These are phyloP conservation scores for Corythaixoides concolor DNA, from an alignment of 2,113 vertebrate genomes.

Conservation along the genomic window DNA sequence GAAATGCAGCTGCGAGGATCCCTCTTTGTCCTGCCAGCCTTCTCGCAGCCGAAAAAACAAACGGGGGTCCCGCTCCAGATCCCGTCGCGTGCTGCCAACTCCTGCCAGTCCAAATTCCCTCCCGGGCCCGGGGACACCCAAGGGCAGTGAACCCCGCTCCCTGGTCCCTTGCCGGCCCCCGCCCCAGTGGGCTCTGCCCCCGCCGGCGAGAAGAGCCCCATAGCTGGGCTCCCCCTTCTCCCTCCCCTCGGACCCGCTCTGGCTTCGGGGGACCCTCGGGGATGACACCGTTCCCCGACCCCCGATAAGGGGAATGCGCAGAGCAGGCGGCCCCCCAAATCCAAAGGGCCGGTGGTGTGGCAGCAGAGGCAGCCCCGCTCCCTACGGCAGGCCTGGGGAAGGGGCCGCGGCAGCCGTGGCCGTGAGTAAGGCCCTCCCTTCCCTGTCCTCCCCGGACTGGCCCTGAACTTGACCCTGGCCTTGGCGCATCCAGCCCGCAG, in stretches of 20 bases:
- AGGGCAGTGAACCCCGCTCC: accelerated
- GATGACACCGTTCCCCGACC: no score
- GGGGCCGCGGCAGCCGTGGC: not conserved
- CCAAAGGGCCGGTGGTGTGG: not conserved
- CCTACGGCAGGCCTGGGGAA: not conserved
- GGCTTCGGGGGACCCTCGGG: not conserved
- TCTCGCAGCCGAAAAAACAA: not conserved
- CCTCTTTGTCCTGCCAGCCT: not conserved
- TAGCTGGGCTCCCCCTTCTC: not conserved
- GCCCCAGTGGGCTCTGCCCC: not conserved
- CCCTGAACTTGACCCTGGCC: conserved; percentile 82
- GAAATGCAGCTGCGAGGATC: conserved; percentile 19
- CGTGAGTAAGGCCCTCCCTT: not conserved
- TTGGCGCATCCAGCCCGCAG: not conserved
- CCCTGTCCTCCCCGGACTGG: not conserved
- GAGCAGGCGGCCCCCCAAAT: not conserved
- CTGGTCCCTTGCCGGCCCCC: no score
- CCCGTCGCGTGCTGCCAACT: not conserved
- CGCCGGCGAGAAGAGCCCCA: not conserved
- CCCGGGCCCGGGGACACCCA: accelerated
- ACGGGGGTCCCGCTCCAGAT: not conserved
- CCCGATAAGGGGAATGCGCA: not conserved
- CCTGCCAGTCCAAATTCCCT: not conserved
- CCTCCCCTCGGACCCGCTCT: not conserved
- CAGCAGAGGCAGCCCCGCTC: not conserved